Base-by-base conservation (phyloP, 1,140 invertebrate genomes). In the Tribolium madens region DNA sequence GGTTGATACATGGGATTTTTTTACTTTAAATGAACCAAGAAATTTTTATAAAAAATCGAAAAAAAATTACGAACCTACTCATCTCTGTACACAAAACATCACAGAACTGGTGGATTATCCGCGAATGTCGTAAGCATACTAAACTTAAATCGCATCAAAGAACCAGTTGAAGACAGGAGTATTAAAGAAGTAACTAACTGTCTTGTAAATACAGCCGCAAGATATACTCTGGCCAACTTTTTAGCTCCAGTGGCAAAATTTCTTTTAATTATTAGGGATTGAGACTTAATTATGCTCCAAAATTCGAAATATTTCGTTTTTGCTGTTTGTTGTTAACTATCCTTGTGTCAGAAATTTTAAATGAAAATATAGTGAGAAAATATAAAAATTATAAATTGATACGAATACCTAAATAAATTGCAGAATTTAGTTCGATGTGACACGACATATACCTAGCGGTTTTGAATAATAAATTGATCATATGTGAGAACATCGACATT, bases 171-270 rank as follows among this genome's bases (percentile, higher is more conserved):
- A 72, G 46, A 72, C 70, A 1, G 48, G 70, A 52, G 26, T 72
- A 52, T 50, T 72, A 72, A 72, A 48, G 47, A 42, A 50, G 70
- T 31, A 52, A 72, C 46, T 48, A 72, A 50, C 70, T 72, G 46
- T 52, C 70, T 72, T 33, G 47, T 13, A 48, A 50, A 72, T 31
- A 50, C 42, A 50, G 70, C 70, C 70, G 17, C 70, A n/a, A 72
- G 70, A 18, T 72, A 72, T 52, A 72, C 46, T 52, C 18, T 72
- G 70, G 70, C 70, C 70, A 72, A 72, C 70, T 52, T 72, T 72
- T 72, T 72, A 31, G 31, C n/a, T 64, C 26, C 21, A 64, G 33
- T 64, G n/a, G 21, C 57, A 64, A 64, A 64, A 12, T 33, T 64
- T 64, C 14, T 10, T 10, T 14, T 13, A 31, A 64, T 33, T 64